Percentiles rank a stretch among this genome's conserved stretches.
phyloP scores from a whole-genome alignment of 2,113 vertebrate species.

The Xiphophorus hellerii region DNA sequence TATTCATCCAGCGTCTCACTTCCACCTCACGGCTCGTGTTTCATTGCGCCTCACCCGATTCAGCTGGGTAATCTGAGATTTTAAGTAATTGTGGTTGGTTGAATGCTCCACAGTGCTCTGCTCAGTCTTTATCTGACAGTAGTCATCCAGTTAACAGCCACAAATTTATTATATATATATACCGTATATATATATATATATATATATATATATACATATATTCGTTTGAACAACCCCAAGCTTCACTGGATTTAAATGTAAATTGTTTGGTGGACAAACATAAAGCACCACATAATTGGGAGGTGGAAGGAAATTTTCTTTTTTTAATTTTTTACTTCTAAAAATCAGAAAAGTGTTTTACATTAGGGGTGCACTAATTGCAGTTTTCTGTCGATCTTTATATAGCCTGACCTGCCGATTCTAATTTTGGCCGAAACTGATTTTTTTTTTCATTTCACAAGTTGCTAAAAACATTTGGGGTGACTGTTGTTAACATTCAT shows the following conservation, averaged over 20 bases:
- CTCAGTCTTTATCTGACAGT: constrained; percentile 19
- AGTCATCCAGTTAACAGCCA: constrained; percentile 12
- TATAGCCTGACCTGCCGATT: too few species aligned
- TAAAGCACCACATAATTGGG: background rate
- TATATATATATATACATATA: too few species aligned
- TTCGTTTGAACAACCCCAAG: background rate
- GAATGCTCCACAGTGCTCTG: constrained; percentile 20
- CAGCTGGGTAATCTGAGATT: background rate
- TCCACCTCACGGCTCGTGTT: constrained; percentile 57
- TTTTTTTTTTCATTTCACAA: too few species aligned
- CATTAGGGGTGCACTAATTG: too few species aligned
- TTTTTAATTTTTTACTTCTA: too few species aligned
- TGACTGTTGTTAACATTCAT: too few species aligned
- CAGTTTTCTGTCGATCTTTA: too few species aligned
- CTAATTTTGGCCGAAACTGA: too few species aligned
- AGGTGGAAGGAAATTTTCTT: background rate
- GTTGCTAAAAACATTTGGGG: too few species aligned
- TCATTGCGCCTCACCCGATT: constrained; percentile 36
- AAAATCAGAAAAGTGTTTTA: too few species aligned
- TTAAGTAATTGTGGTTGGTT: constrained; percentile 13
- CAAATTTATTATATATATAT: background rate
- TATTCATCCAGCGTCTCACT: constrained; percentile 62
- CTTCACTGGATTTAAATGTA: background rate
- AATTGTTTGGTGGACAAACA: constrained; percentile 13
- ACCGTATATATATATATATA: too few species aligned